Evolutionary conservation across 2,888 invertebrate genomes (phyloP), one percentile per base, ranked within the genome.

Genomic region (Drosophila antonietae): DNA sequence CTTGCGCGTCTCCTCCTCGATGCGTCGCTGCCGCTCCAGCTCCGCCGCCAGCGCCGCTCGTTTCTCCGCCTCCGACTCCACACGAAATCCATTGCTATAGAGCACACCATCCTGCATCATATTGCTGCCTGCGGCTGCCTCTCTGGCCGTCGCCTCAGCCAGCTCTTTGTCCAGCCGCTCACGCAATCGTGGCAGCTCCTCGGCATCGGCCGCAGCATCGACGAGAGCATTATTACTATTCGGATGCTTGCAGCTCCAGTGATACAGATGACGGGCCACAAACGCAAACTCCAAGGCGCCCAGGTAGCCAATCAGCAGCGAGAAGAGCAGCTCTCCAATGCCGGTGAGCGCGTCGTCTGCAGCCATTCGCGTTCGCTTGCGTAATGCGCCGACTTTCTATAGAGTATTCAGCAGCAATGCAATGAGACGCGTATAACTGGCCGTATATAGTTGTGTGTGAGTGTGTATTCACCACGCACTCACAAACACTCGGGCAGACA

Each of bases 291-390:
- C 97, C 83, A 95, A 90, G 35, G 95, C 95, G 73, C 97, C 97
- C 75, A 96, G 95, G 92, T 96, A 96, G 75, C 95, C 94, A 66
- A 97, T 94, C 75, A 97, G 93, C 86, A 96, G 93, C 58, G 97
- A 96, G 79, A 97, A 93, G 69, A 97, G 93, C 87, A 97, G 92
- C 81, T 96, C 94, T 90, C 97, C 97, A 95, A 97, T 95, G 90
- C 90, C 92, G 80, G 90, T 73, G 44, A 91, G 72, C 83, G 91
- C 76, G 69, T 91, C 90, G 49, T 81, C 86, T 74, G 85, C 85
- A 65, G 74, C 74, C 84, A 87, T 84, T 60, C 49, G 72, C 49
- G 53, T 60, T 35, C 52, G 70, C 79, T 89, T 90, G 87, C 89
- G 89, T 90, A 90, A 90, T 77, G 56, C 66, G 64, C 51, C 62